Base-by-base conservation (phyloP, 2,888 invertebrate species). In the Campaea margaritaria region DNA sequence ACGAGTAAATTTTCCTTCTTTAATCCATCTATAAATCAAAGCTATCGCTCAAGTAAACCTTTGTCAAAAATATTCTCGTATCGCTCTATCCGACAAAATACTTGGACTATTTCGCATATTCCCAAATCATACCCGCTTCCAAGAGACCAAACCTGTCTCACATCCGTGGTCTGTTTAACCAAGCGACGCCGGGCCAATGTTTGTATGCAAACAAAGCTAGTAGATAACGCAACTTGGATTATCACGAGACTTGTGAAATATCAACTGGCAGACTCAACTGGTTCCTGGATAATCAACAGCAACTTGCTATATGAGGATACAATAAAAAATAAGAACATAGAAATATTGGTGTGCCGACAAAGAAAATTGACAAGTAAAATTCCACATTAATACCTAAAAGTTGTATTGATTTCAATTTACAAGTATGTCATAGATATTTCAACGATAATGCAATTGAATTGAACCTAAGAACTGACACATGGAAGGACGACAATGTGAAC, bases 101-200 rank as follows among this genome's bases (percentile, higher is more conserved):
- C 28, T 52, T 28, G 9, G 21, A 28, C 48, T 42, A 47, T 58
- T 64, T 64, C 59, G 64, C 67, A 58, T 64, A 45, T 51, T 57
- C 48, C 57, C 62, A 47, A 45, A 58, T 34, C 14, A 39, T 54
- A 41, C 44, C 11, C 42, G 49, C 15, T 31, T 42, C 39, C 59
- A 51, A 67, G 64, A 52, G 68, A 47, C 64, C 69, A 81, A 80
- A 85, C 86, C 85, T 73, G 85, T 70, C 68, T 66, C 64, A 72
- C 81, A 85, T 87, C 86, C 86, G 79, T 85, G 82, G 85, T 83
- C 85, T 87, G 82, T 89, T 87, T 86, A 82, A 75, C 77, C 77
- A 83, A 80, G 81, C 76, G 73, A 73, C 69, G 75, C 74, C 72
- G 72, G 74, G 74, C 74, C 74, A 68, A 63, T 81, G 79, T 84